Evolutionary conservation across 2,888 invertebrate species (phyloP).

Genomic region (Noctua comes): DNA sequence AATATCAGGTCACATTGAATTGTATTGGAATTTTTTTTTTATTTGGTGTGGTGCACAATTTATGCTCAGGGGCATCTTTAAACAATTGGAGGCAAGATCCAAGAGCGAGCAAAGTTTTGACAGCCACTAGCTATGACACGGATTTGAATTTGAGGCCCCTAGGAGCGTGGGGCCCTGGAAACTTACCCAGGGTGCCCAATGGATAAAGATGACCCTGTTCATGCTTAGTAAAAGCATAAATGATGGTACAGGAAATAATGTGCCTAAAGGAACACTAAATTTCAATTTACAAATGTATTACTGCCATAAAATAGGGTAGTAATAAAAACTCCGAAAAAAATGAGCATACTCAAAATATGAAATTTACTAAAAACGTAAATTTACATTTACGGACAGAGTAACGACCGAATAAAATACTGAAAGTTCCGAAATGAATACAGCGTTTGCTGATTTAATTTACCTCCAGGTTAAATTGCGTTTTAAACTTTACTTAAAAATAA

Average conservation of each 20-base stretch:
- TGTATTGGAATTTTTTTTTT: not conserved
- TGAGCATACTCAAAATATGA: no score
- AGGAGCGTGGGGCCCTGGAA: not conserved
- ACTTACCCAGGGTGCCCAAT: not conserved
- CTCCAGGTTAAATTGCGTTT: no score
- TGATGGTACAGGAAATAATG: not conserved
- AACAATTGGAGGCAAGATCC: not conserved
- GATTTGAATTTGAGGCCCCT: not conserved
- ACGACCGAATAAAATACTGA: no score
- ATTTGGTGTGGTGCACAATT: not conserved
- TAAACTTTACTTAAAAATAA: no score
- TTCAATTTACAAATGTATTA: not conserved
- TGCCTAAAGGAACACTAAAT: no score
- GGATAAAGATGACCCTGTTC: not conserved
- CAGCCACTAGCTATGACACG: not conserved
- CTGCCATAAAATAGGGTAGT: slow-evolving; percentile 15
- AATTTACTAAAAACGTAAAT: no score
- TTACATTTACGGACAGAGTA: no score
- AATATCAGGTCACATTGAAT: not conserved
- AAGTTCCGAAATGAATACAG: no score
- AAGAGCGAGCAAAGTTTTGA: not conserved
- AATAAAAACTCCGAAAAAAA: no score
- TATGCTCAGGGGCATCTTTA: not conserved
- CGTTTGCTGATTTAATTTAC: no score
- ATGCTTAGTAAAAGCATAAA: not conserved